Base-by-base conservation (phyloP, 2,113 vertebrate species). In the Climacteris rufus region DNA sequence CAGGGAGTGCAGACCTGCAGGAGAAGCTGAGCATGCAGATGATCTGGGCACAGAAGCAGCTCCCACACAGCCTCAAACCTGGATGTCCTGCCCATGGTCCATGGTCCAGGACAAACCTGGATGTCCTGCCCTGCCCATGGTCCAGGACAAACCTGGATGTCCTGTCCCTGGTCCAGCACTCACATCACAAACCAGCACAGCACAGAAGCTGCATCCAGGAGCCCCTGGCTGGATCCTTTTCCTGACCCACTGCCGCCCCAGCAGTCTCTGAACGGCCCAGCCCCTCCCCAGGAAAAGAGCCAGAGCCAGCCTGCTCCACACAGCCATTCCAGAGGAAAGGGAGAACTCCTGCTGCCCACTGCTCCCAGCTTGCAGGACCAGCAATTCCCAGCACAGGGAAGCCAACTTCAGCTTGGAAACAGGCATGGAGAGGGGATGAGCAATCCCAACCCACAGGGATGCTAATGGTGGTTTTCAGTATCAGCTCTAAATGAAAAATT, bases 181-280 rank as follows among this genome's bases (percentile, higher is more conserved):
- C 9, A 3, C 11, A 1, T 6, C 64, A 59, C 47, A 42, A 25
- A 53, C 18, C 82, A 53, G 53, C 52, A 15, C 1, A 2, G 80
- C 40, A 49, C 2, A 5, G 49, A 39, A 59, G 39, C 27, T 9
- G 47, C 42, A n/a, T 2, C 35, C 33, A 21, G 33, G 25, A 83
- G n/a, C 18, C 8, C 23, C 40, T 13, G 53, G n/a, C 15, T 25
- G 84, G n/a, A 72, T 31, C 42, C 27, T 37, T 13, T 12, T 13
- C 47, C 5, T 0, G 42, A 33, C 30, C 37, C 0, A 0, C 25
- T 14, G 15, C 6, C 11, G 2, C 3, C 45, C 8, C 17, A 2
- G n/a, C 0, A 40, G 21, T 4, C n/a, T 47, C 82, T 2, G 8
- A 22, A 70, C 39, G 19, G 33, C 10, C 27, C 8, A 1, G 7